Evolutionary conservation across 2,888 invertebrate species (phyloP), one percentile per base, ranked within the genome.

Genomic region (Synergus umbraculus): DNA sequence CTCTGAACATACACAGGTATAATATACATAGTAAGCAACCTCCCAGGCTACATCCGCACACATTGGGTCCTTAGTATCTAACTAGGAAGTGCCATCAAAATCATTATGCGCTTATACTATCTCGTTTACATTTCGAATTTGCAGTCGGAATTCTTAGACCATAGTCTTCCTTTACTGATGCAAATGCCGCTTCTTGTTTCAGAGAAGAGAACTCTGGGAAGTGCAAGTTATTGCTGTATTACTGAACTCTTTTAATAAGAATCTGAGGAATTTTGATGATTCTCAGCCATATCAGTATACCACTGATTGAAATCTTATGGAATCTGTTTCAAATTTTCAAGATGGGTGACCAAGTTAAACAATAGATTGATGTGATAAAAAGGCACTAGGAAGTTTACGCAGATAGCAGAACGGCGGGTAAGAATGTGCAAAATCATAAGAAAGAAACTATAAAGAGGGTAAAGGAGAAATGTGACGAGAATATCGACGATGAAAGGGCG

Each of bases 1-100:
- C 78, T 41, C 22, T 66, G 46, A 78, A 78, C 41, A 49, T 41
- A 13, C 18, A 46, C n/a, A 67, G 29, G 41, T 43, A 22, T 15
- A 22, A 41, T n/a, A 37, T 37, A 37, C 22, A 22, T 22, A 22
- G 22, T 22, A 22, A 22, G 37, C 37, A 41, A 58, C n/a, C 43
- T 73, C 8, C n/a, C 3, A 60, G n/a, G 60, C 10, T 60, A 60
- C 9, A 60, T 60, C 22, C 60, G 4, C 4, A 60, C 60, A 49
- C 60, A 46, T 46, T 46, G 46, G 29, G 29, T 18, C 29, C 49
- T 37, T 73, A 73, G 46, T 73, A 49, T 49, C 73, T 44, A 18
- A 73, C 44, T 49, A 46, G 73, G 49, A 73, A 73, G 44, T 41
- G 12, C 12, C 22, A 60, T 60, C 22, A 22, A 22, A 60, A 18